Evolutionary conservation across 1,140 invertebrate species (phyloP), one percentile per base, ranked within the genome.

Genomic region (Hycleus phaleratus): DNA sequence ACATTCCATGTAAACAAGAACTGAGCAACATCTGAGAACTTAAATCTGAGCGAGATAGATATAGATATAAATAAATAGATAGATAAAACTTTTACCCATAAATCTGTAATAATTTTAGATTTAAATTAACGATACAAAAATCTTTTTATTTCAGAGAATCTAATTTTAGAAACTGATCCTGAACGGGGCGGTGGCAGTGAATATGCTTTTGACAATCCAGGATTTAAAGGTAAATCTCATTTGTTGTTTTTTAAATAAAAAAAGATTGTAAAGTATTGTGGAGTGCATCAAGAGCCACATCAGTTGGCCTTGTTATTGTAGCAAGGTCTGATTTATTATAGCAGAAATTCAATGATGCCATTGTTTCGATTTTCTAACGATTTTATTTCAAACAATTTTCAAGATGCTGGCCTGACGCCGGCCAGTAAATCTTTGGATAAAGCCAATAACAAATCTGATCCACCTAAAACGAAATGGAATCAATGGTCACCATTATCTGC

Each of bases 201-300:
- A 46, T 90, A 84, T 67, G 86, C 86, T 0, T 90, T 88, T 70
- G 87, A 90, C 73, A 90, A 90, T 77, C 85, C 85, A 11, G 86
- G 85, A 44, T 90, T 88, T 77, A 82, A 82, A 73, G 81, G 81
- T 77, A 68, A 32, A 5, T 32, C 32, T 4, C 4, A 32, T 32
- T 71, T 45, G 12, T 46, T 18, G 58, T 64, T 49, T 47, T 47
- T 0, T 25, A 38, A n/a, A 46, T 46, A 24, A 55, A 18, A 44
- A 24, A 18, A 8, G 9, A 46, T 26, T 18, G 18, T 46, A 46
- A 18, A 18, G 18, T 18, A 45, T 49, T 24, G 25, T 12, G 38
- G 47, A 56, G 42, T 56, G 40, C 48, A 26, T 38, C 12, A 56
- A 56, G 46, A 48, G 24, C 42, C 12, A 45, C 43, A 10, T 26